phyloP scores from a whole-genome alignment of 2,113 vertebrate genomes.

The Bagarius yarrelli region DNA sequence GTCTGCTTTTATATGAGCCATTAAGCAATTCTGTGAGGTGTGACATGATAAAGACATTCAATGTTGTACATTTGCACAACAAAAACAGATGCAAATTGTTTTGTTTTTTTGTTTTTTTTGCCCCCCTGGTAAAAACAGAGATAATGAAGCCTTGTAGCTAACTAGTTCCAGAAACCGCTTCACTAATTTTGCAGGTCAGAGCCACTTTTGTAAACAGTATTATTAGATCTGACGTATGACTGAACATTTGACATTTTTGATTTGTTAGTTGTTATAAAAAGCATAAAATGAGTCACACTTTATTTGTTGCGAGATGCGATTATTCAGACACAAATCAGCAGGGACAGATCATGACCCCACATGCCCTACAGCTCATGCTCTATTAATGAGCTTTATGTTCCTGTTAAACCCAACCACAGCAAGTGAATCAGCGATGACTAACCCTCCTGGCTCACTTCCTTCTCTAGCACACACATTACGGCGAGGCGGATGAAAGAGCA shows the following conservation, averaged over 20 bases:
- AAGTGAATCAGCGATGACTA: slow-evolving; percentile 38
- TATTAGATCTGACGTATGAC: neutral
- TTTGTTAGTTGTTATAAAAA: neutral
- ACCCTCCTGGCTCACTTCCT: neutral
- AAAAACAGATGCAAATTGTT: no score
- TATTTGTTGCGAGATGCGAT: neutral
- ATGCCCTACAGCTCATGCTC: slow-evolving; percentile 16
- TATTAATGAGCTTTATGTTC: slow-evolving; percentile 28
- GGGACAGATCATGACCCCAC: slow-evolving; percentile 16
- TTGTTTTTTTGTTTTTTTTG: no score
- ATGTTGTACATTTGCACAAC: no score
- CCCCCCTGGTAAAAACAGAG: no score
- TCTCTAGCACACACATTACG: neutral
- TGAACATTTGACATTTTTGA: neutral
- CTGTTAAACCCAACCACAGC: slow-evolving; percentile 18
- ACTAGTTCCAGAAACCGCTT: neutral
- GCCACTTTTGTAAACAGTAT: neutral
- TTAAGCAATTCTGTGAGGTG: no score
- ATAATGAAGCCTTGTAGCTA: neutral
- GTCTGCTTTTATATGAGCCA: no score
- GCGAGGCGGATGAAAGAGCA: neutral
- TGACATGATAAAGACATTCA: no score
- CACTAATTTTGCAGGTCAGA: neutral
- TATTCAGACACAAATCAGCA: slow-evolving; percentile 15
- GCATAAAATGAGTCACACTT: slow-evolving; percentile 28